These are phyloP conservation scores for Lydus trimaculatus DNA, from an alignment of 2,888 invertebrate species.

Conservation along the genomic window DNA sequence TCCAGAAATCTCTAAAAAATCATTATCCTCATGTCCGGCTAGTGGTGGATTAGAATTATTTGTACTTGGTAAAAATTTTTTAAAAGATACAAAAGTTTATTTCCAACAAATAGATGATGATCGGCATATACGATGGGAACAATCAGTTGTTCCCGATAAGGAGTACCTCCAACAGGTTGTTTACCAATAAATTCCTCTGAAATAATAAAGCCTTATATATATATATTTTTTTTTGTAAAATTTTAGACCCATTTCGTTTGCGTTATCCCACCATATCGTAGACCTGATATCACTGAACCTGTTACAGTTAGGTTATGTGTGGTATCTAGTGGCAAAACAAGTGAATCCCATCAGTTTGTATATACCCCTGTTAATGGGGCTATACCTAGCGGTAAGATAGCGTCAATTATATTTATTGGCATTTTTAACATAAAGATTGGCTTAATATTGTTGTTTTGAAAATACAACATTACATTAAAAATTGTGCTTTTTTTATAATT, in stretches of 20 bases:
- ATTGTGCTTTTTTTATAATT: conserved; percentile 10
- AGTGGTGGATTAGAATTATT: conserved; percentile 85
- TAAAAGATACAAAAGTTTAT: conserved; percentile 87
- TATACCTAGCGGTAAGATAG: conserved; percentile 58
- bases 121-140: conserved; percentile 75
- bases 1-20: conserved; percentile 91
- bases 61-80: conserved; percentile 89
- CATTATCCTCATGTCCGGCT: conserved; percentile 79
- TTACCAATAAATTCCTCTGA: too few species aligned
- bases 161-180: conserved; percentile 85
- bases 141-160: conserved; percentile 84
- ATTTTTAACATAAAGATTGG: conserved; percentile 43
- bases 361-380: conserved; percentile 72
- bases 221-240: conserved; percentile 26
- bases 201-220: not conserved
- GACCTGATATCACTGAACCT: conserved; percentile 73
- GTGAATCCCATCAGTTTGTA: conserved; percentile 84
- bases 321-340: conserved; percentile 84
- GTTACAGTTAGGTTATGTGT: conserved; percentile 80
- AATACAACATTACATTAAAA: conserved; percentile 4
- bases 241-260: conserved; percentile 86
- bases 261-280: conserved; percentile 80
- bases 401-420: conserved; percentile 44
- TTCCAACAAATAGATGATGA: conserved; percentile 70
- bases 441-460: conserved; percentile 52